Percentiles rank a stretch among this genome's conserved stretches.
phyloP scores from a whole-genome alignment of 2,113 vertebrate species.

The Stercorarius parasiticus region DNA sequence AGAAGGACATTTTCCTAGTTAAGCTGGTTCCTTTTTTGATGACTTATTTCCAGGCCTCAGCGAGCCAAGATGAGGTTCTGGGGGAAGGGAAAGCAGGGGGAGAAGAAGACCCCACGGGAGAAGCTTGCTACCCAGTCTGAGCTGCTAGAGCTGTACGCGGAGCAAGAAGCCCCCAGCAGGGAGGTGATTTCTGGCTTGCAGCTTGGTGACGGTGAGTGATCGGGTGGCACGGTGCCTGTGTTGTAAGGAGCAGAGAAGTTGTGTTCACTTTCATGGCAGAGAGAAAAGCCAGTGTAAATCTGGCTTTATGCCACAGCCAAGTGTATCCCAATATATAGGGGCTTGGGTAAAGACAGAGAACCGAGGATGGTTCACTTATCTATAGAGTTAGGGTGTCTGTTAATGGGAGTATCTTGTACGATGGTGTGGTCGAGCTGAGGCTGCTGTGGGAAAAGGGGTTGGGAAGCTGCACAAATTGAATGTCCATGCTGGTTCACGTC shows the following conservation, averaged over 20 bases:
- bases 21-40: neutral
- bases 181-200: conserved; percentile 73
- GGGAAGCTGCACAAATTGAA: neutral
- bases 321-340: accelerated
- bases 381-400: neutral
- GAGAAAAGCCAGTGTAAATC: neutral
- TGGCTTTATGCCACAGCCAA: neutral
- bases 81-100: conserved; percentile 87
- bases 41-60: conserved; percentile 76
- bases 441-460: neutral
- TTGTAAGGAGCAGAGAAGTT: neutral
- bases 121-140: conserved; percentile 84
- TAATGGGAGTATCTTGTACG: accelerated
- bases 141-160: conserved; percentile 61
- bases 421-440: neutral
- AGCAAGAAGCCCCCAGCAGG: conserved; percentile 65
- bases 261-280: accelerated
- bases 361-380: neutral
- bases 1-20: neutral
- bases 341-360: neutral
- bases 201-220: conserved; percentile 80
- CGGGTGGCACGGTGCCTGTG: accelerated
- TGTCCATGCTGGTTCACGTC: accelerated
- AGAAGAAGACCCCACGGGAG: conserved; percentile 84
- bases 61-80: conserved; percentile 94